Evolutionary conservation across 2,797 vertebrate genomes (phyloP).

Genomic region (Falco concolor): DNA sequence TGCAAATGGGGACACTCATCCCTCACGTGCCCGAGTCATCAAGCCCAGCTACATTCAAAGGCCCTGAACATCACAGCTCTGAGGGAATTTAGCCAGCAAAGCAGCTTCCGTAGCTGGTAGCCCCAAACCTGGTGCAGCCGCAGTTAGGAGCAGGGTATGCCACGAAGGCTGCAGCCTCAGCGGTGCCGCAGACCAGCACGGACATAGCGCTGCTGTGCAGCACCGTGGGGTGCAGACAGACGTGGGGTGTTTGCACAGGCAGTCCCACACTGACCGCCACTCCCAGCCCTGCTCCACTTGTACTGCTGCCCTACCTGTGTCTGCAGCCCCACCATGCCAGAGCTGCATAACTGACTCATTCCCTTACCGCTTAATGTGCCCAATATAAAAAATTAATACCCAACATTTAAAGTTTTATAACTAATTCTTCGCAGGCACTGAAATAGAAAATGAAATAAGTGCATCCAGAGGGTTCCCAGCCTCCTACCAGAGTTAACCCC

Average conservation of each 20-base stretch:
- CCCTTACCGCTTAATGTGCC: not conserved
- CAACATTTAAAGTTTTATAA: not conserved
- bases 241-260: fast-evolving
- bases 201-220: not conserved
- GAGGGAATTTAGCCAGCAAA: not conserved
- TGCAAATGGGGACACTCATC: not conserved
- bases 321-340: not conserved
- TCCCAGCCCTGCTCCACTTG: not conserved
- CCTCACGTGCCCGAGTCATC: not conserved
- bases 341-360: not conserved
- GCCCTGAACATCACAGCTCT: not conserved
- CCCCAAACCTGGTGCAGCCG: not conserved
- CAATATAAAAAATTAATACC: not conserved
- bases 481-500: not conserved
- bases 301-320: not conserved
- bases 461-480: not conserved
- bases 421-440: not conserved
- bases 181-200: fast-evolving
- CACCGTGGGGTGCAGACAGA: not conserved
- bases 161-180: not conserved
- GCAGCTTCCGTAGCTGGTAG: not conserved
- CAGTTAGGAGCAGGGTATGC: not conserved
- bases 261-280: not conserved
- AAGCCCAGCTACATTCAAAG: not conserved
- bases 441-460: not conserved